Conservation (phyloP, 2,888 invertebrate genomes). For the Polydrusus tereticollis region DNA sequence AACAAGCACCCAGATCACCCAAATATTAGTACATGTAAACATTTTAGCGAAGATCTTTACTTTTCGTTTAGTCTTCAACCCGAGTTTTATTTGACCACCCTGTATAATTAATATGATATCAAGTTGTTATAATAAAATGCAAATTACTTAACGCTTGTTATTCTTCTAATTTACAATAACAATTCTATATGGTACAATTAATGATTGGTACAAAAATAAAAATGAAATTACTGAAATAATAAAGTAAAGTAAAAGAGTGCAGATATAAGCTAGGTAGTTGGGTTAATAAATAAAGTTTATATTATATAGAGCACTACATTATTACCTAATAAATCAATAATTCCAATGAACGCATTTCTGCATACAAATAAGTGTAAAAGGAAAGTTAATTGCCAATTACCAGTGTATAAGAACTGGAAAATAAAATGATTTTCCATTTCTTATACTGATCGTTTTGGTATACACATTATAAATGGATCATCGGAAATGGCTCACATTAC, state of each 20-base stretch:
- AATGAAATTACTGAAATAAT: slow-evolving; percentile 28
- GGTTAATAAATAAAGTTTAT: slow-evolving; percentile 53
- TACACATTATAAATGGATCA: slow-evolving; percentile 47
- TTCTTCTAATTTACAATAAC: slow-evolving; percentile 8
- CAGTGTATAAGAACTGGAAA: slow-evolving; percentile 49
- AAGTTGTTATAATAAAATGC: slow-evolving; percentile 2
- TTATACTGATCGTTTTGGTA: slow-evolving; percentile 46
- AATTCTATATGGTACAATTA: slow-evolving; percentile 20
- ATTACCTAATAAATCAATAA: slow-evolving; percentile 58
- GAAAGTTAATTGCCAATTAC: slow-evolving; percentile 57
- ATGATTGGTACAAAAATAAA: slow-evolving; percentile 29
- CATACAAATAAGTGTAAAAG: slow-evolving; percentile 55
- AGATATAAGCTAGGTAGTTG: slow-evolving; percentile 39
- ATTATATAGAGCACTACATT: slow-evolving; percentile 55
- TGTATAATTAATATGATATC: background rate
- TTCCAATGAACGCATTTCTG: slow-evolving; percentile 56
- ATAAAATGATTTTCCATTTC: slow-evolving; percentile 51
- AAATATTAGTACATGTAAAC: no score
- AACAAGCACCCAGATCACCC: no score
- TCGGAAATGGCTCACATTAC: slow-evolving; percentile 50
- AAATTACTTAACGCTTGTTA: background rate
- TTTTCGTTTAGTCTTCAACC: no score
- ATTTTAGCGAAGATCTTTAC: no score
- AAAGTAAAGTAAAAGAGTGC: slow-evolving; percentile 18
- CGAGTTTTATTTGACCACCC: no score